A percentile compares a stretch with the other conserved stretches of the same genome.
Conservation (phyloP, 2,888 invertebrate genomes). For the Cyaniris semiargus region DNA sequence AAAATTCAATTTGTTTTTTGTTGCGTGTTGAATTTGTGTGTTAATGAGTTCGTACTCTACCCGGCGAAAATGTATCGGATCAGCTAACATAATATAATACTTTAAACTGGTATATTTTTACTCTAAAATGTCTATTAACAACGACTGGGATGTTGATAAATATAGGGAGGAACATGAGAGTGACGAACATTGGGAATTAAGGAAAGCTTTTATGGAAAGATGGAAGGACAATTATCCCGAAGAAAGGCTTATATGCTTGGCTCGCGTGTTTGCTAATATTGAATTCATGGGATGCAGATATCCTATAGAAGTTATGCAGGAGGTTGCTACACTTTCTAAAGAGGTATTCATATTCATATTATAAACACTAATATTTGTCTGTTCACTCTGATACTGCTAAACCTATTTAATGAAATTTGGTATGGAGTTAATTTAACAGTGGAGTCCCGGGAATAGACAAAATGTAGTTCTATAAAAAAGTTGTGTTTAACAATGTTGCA, state of each 20-base stretch:
- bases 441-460: too few relatives aligned
- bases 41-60: background rate
- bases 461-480: too few relatives aligned
- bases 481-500: too few relatives aligned
- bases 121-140: constrained; percentile 53
- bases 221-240: constrained; percentile 84
- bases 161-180: constrained; percentile 90
- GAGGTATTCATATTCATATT: constrained; percentile 63
- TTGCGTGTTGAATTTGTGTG: background rate
- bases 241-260: constrained; percentile 82
- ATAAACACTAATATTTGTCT: background rate
- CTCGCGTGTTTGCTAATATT: constrained; percentile 83
- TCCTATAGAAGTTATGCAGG: constrained; percentile 79
- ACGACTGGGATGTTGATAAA: constrained; percentile 86
- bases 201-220: constrained; percentile 87
- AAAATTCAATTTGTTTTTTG: background rate
- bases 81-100: background rate
- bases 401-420: background rate
- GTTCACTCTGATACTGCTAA: background rate
- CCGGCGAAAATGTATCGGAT: background rate
- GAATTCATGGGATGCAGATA: constrained; percentile 83
- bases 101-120: background rate
- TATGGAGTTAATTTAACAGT: too few relatives aligned
- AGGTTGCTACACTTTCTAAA: constrained; percentile 71
- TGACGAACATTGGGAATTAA: constrained; percentile 93